Evolutionary conservation across 2,797 vertebrate genomes (phyloP), one percentile per base, ranked within the genome.

Genomic region (Cheirogaleus major): DNA sequence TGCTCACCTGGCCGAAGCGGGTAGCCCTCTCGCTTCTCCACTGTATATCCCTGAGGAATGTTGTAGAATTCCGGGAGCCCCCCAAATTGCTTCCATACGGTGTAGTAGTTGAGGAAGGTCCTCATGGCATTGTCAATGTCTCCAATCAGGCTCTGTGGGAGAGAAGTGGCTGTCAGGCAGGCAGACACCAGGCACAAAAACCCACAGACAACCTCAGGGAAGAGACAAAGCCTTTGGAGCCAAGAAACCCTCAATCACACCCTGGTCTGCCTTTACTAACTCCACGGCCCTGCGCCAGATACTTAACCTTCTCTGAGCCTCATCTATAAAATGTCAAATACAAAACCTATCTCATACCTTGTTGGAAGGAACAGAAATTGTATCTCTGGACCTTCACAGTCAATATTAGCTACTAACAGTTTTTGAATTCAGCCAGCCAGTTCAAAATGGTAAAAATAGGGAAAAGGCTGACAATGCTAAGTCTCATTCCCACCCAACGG

Each of bases 51-150:
- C 98, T 99, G 99, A 89, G 99, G 99, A 98, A 99, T 99, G 98
- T 99, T 99, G 99, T 99, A 99, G 95, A 99, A 99, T 98, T 99
- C 99, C 0, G 99, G 99, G 89, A 99, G 99, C 0, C 99, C 99
- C 85, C 99, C 99, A 98, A 99, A 99, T 98, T 99, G 99, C 88
- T 99, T 99, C 99, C 99, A 99, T 35, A 99, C 99, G 0, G 99
- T 99, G 98, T 99, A 99, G 96, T 99, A 99, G 98, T 99, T 99
- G 97, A 99, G 99, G 97, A 99, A 99, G 32, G 99, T 99, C 98
- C 99, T 98, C 98, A 99, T 99, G 27, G 99, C 99, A 38, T 99
- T 99, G 84, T 99, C 99, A 38, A 99, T 98, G 94, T 99, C 99
- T 80, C 99, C 99, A 81, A 99, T 98, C 35, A 99, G 98, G 95